Conservation (phyloP, 2,888 invertebrate species). For the Caenorhabditis imperialis region DNA sequence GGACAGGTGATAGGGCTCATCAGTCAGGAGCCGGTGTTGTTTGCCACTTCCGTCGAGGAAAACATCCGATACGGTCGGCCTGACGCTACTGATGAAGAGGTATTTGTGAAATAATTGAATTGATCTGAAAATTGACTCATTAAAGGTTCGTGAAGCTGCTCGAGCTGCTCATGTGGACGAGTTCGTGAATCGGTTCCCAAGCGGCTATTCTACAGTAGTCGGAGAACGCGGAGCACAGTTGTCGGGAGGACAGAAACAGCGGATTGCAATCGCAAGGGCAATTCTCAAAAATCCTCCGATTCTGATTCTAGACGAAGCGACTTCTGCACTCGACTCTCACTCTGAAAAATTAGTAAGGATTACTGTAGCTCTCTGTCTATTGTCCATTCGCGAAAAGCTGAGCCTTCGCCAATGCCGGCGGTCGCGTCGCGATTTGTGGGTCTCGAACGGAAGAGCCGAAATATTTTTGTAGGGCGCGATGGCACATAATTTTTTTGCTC, state of each 20-base stretch:
- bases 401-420: too few species aligned
- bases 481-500: neutral
- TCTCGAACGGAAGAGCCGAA: too few species aligned
- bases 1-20: conserved; percentile 81
- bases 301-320: conserved; percentile 91
- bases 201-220: conserved; percentile 83
- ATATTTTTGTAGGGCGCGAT: too few species aligned
- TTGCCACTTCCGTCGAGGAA: conserved; percentile 91
- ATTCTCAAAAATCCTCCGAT: conserved; percentile 90
- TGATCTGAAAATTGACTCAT: too few species aligned
- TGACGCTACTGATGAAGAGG: conserved; percentile 81
- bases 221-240: conserved; percentile 84
- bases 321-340: conserved; percentile 85
- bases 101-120: too few species aligned
- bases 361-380: too few species aligned
- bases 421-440: too few species aligned
- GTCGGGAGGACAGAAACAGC: conserved; percentile 85
- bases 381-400: too few species aligned
- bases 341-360: conserved; percentile 69
- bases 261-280: conserved; percentile 94
- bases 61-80: conserved; percentile 91
- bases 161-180: conserved; percentile 90
- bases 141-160: conserved; percentile 86
- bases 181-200: conserved; percentile 88
- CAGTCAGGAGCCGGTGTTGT: conserved; percentile 88